These are phyloP conservation scores for Globodera ellingtonae DNA, from an alignment of 1,140 invertebrate species.

Conservation along the genomic window DNA sequence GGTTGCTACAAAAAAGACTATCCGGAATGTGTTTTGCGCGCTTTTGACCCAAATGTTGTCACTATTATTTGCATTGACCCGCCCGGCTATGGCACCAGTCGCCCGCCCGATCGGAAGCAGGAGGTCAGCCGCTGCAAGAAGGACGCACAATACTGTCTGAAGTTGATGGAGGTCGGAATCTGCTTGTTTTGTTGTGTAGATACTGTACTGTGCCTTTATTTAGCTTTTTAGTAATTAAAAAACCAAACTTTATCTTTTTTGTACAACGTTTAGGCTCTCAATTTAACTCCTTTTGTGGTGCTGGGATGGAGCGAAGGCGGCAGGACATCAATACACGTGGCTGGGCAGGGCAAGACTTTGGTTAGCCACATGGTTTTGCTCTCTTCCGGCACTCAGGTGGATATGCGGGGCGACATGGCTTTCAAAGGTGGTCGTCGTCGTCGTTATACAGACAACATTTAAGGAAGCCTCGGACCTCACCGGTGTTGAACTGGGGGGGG, in stretches of 20 bases:
- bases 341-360: constrained; percentile 43
- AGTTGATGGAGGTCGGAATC: constrained; percentile 37
- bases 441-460: no score
- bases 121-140: constrained; percentile 60
- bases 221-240: background rate
- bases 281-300: constrained; percentile 56
- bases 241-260: background rate
- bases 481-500: no score
- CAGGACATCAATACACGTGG: constrained; percentile 62
- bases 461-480: no score
- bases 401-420: constrained; percentile 61
- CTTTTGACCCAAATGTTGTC: constrained; percentile 54
- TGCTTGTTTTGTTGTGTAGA: background rate
- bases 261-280: constrained; percentile 39
- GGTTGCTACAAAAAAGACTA: constrained; percentile 64
- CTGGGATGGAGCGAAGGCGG: constrained; percentile 64
- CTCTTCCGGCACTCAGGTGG: constrained; percentile 59
- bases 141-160: constrained; percentile 58
- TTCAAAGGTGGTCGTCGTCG: constrained; percentile 47
- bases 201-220: background rate
- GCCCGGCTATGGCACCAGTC: constrained; percentile 60
- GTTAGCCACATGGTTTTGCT: constrained; percentile 56
- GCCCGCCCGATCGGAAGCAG: constrained; percentile 62
- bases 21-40: constrained; percentile 52
- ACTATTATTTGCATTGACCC: constrained; percentile 64